These are phyloP conservation scores for Nephila pilipes DNA, from an alignment of 1,140 invertebrate genomes.

Conservation along the genomic window DNA sequence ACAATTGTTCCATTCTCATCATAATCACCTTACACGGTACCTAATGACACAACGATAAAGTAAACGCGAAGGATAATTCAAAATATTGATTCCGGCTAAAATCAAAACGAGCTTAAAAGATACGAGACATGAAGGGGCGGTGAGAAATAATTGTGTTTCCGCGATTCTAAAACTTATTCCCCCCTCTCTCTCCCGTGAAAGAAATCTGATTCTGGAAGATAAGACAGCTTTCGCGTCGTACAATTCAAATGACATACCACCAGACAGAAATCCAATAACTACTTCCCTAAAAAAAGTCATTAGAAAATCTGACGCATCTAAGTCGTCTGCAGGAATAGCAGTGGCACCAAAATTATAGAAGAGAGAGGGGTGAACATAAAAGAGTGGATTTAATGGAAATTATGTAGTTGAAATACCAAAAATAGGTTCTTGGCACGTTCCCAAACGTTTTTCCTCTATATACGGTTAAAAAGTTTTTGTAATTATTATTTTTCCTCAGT, in stretches of 20 bases:
- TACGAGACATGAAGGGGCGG: neutral
- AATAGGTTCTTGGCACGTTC: neutral
- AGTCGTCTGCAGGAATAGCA: neutral
- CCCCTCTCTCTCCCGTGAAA: neutral
- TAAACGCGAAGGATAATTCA: neutral
- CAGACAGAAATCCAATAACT: conserved; percentile 13
- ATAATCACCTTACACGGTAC: neutral
- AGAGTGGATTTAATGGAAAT: neutral
- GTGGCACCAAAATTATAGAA: neutral
- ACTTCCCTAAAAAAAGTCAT: conserved; percentile 5
- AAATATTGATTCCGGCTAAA: conserved; percentile 11
- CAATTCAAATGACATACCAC: neutral
- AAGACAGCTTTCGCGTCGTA: neutral
- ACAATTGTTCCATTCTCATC: neutral
- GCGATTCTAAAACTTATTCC: neutral
- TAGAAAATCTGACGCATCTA: conserved; percentile 1
- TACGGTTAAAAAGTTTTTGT: neutral
- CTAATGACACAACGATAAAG: neutral
- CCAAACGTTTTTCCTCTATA: neutral
- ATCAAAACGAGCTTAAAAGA: neutral
- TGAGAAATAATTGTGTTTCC: neutral
- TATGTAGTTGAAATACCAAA: conserved; percentile 35
- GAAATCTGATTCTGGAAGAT: neutral
- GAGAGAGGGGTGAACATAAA: neutral
- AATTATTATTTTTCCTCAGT: neutral